phyloP scores from a whole-genome alignment of 2,113 vertebrate genomes.

The Zapornia atra region DNA sequence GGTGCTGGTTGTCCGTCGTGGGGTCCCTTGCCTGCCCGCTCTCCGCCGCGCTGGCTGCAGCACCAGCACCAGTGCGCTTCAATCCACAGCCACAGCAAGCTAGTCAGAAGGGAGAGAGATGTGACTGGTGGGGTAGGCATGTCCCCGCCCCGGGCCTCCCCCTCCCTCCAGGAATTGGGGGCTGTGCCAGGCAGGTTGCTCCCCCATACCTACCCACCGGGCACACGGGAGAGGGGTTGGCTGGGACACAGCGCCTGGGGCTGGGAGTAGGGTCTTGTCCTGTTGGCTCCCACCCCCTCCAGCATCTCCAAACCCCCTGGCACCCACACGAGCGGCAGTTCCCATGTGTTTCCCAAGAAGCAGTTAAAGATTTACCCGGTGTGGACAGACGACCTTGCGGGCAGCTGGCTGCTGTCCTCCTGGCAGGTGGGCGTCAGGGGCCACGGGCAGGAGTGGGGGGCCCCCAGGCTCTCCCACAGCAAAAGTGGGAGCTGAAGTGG shows the following conservation, averaged over 20 bases:
- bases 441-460: not conserved
- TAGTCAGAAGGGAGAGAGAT: constrained; percentile 5
- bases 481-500: constrained; percentile 4
- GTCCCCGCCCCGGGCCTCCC: not conserved
- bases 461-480: not conserved
- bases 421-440: not conserved
- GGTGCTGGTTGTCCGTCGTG: not conserved
- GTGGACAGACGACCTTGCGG: constrained; percentile 42
- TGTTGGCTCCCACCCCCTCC: not conserved
- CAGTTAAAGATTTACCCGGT: constrained; percentile 64
- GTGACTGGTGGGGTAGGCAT: constrained; percentile 5
- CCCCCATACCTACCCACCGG: not conserved
- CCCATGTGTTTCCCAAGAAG: constrained; percentile 56
- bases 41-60: not conserved
- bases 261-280: fast-evolving
- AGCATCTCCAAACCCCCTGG: not conserved
- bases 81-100: constrained; percentile 44
- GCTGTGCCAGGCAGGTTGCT: not conserved
- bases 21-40: not conserved
- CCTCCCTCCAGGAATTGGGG: not conserved
- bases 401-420: constrained; percentile 19
- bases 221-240: not conserved
- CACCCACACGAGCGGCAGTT: fast-evolving
- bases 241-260: fast-evolving
- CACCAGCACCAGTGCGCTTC: not conserved